A percentile compares a stretch with the other conserved stretches of the same genome.
Evolutionary conservation across 2,888 invertebrate species (phyloP).

Genomic region (Euclidia mi): DNA sequence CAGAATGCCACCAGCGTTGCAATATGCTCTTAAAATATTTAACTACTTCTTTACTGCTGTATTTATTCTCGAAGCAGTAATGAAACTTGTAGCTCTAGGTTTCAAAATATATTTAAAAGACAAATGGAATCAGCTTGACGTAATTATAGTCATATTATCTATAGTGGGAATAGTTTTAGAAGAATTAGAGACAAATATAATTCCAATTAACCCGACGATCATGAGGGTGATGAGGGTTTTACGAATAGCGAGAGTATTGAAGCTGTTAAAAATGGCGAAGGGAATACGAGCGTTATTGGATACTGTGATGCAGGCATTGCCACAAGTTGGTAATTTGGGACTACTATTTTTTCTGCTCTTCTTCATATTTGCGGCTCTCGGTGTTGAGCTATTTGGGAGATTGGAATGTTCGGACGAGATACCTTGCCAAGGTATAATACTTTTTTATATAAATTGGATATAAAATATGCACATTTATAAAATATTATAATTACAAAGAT

Average conservation of each 20-base stretch:
- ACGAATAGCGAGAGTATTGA: constrained; percentile 99
- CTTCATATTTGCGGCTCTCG: constrained; percentile 99
- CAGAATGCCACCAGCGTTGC: constrained; percentile 98
- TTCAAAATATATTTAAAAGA: constrained; percentile 97
- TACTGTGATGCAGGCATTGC: constrained; percentile 99
- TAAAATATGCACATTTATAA: too few relatives aligned
- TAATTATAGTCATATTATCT: constrained; percentile 99
- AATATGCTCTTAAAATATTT: constrained; percentile 98
- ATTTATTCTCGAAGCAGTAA: constrained; percentile 98
- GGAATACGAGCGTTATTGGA: constrained; percentile 99
- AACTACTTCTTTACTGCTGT: constrained; percentile 99
- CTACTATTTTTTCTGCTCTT: constrained; percentile 99
- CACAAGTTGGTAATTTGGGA: constrained; percentile 99
- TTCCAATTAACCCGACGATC: constrained; percentile 99
- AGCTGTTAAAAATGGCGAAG: constrained; percentile 99
- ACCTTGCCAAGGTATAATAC: constrained; percentile 95
- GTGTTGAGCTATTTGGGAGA: constrained; percentile 99
- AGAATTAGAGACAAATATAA: constrained; percentile 98
- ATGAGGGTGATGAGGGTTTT: constrained; percentile 99
- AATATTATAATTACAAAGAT: neutral
- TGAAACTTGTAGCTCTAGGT: constrained; percentile 98
- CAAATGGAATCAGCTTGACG: constrained; percentile 99
- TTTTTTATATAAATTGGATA: too few relatives aligned
- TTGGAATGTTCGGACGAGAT: constrained; percentile 98
- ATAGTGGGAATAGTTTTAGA: constrained; percentile 99